A percentile compares a stretch with the other conserved stretches of the same genome.
Evolutionary conservation across 2,888 invertebrate genomes (phyloP).

Genomic region (Sialis lutaria): DNA sequence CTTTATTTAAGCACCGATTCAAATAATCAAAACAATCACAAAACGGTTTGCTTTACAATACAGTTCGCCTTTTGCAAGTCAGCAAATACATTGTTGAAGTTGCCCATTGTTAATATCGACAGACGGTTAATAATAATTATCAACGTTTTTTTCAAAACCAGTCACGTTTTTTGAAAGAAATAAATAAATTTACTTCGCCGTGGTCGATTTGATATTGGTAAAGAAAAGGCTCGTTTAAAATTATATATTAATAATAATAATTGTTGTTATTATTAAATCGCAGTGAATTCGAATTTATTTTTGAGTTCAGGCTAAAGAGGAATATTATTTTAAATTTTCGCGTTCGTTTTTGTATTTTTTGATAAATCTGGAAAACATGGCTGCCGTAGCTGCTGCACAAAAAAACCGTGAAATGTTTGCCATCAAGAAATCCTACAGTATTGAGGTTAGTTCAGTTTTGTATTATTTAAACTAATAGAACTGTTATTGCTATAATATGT

Average conservation of each 20-base stretch:
- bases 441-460: constrained; percentile 58
- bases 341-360: not conserved
- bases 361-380: constrained; percentile 25
- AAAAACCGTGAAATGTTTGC: constrained; percentile 94
- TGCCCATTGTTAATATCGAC: constrained; percentile 15
- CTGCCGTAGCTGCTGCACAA: constrained; percentile 81
- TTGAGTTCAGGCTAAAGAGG: not conserved
- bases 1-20: constrained; percentile 20
- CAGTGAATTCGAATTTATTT: not conserved
- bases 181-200: constrained; percentile 23
- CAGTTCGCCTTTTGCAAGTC: too few species aligned
- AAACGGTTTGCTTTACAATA: constrained; percentile 2
- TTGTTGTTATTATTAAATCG: constrained; percentile 1
- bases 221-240: constrained; percentile 6
- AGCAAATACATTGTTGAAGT: too few species aligned
- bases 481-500: too few species aligned
- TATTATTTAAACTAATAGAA: not conserved
- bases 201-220: constrained; percentile 27
- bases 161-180: too few species aligned
- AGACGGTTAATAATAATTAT: constrained; percentile 17
- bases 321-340: not conserved
- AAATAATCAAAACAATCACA: not conserved
- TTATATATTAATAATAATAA: constrained; percentile 1
- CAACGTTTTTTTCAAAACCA: too few species aligned
- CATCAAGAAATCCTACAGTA: constrained; percentile 93